Conservation (phyloP, 2,888 invertebrate genomes). For the Morpho deidamia region DNA sequence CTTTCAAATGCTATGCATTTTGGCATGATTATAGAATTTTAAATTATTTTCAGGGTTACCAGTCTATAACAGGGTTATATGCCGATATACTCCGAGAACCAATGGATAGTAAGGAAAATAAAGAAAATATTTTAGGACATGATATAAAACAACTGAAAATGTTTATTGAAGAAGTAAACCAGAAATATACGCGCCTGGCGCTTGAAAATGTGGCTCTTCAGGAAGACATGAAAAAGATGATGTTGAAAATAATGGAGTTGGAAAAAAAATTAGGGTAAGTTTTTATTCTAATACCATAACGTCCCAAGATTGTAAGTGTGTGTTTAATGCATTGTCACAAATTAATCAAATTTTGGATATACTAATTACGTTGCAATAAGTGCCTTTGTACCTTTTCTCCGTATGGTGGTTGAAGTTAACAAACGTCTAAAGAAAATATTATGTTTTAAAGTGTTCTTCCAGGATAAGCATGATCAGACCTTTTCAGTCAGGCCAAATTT, state of each 20-base stretch:
- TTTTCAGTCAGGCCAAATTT: too few relatives aligned
- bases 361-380: too few relatives aligned
- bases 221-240: slow-evolving; percentile 52
- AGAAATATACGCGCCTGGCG: slow-evolving; percentile 40
- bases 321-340: too few relatives aligned
- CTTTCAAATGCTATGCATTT: too few relatives aligned
- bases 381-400: too few relatives aligned
- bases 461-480: too few relatives aligned
- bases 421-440: too few relatives aligned
- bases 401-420: too few relatives aligned
- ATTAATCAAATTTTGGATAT: too few relatives aligned
- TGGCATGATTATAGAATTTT: too few relatives aligned
- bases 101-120: slow-evolving; percentile 29
- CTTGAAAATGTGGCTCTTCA: slow-evolving; percentile 51
- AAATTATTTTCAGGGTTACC: slow-evolving; percentile 44
- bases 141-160: slow-evolving; percentile 45
- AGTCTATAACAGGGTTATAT: slow-evolving; percentile 60
- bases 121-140: slow-evolving; percentile 26
- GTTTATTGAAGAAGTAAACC: slow-evolving; percentile 46
- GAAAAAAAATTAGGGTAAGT: slow-evolving; percentile 61
- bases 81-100: slow-evolving; percentile 51
- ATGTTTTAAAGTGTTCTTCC: too few relatives aligned
- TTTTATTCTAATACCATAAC: neutral
- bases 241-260: slow-evolving; percentile 50
- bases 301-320: too few relatives aligned